Evolutionary conservation across 1,140 invertebrate genomes (phyloP).

Genomic region (Brachionus paranguensis): DNA sequence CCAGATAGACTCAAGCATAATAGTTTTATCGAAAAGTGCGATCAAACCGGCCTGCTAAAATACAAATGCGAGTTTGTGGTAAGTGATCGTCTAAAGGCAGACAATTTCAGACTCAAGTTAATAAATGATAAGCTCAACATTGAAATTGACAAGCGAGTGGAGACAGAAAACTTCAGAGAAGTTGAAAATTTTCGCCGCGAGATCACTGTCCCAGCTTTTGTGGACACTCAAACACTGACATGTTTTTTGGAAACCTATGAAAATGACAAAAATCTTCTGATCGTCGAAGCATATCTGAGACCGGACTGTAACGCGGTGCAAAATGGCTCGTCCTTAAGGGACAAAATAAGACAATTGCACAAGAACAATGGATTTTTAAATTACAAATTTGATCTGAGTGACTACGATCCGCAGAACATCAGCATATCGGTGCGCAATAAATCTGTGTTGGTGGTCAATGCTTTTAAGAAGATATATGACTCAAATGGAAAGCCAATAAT

Average conservation of each 20-base stretch:
- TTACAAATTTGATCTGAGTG: constrained; percentile 33
- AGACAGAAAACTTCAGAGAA: not conserved
- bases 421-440: constrained; percentile 4
- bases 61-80: constrained; percentile 18
- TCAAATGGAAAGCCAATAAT: not conserved
- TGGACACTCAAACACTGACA: not conserved
- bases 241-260: constrained; percentile 2
- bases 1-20: constrained; percentile 1
- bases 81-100: not conserved
- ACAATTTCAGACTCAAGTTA: not conserved
- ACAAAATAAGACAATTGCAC: not conserved
- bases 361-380: not conserved
- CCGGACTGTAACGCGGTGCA: not conserved
- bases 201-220: not conserved
- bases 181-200: constrained; percentile 2
- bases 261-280: not conserved
- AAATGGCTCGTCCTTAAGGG: not conserved
- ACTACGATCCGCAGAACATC: constrained; percentile 28
- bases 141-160: not conserved
- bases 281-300: not conserved
- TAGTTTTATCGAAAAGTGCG: constrained; percentile 4
- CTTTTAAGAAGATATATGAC: constrained; percentile 13
- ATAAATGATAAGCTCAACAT: not conserved
- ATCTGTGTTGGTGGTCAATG: not conserved
- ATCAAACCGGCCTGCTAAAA: not conserved